phyloP scores from a whole-genome alignment of 2,888 invertebrate species.

The Liposcelis brunnea region DNA sequence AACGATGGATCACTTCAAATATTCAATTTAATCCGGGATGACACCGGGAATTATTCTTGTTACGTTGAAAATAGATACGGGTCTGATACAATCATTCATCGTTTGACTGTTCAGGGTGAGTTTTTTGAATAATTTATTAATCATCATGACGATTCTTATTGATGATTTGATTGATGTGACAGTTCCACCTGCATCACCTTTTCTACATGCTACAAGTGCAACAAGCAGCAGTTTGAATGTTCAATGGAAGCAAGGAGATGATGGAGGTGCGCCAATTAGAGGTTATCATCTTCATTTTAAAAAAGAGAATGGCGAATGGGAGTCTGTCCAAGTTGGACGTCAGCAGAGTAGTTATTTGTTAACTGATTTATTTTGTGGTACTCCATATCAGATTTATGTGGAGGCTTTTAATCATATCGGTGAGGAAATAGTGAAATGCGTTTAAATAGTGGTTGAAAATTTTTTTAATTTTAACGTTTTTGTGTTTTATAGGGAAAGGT shows the following conservation, averaged over 20 bases:
- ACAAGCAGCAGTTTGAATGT: slow-evolving; percentile 20
- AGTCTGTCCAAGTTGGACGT: slow-evolving; percentile 18
- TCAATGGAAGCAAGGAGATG: slow-evolving; percentile 23
- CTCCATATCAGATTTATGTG: slow-evolving; percentile 22
- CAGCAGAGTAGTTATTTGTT: slow-evolving; percentile 13
- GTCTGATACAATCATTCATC: slow-evolving; percentile 18
- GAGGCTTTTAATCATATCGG: slow-evolving; percentile 22
- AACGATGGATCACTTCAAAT: too few relatives aligned
- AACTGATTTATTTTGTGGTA: slow-evolving; percentile 17
- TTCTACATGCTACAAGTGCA: slow-evolving; percentile 20
- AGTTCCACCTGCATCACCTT: slow-evolving; percentile 22
- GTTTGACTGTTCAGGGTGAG: slow-evolving; percentile 19
- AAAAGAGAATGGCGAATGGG: slow-evolving; percentile 21
- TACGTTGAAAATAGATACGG: slow-evolving; percentile 17
- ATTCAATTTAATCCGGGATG: slow-evolving; percentile 8
- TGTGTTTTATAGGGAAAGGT: slow-evolving; percentile 15
- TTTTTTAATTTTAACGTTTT: too few relatives aligned
- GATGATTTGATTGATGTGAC: slow-evolving; percentile 11
- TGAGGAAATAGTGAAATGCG: too few relatives aligned
- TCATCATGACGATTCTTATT: too few relatives aligned
- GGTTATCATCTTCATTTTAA: slow-evolving; percentile 21
- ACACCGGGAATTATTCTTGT: slow-evolving; percentile 21
- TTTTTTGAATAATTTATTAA: not conserved
- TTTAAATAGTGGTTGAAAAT: too few relatives aligned
- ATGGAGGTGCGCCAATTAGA: slow-evolving; percentile 21